Base-by-base conservation (phyloP, 2,797 vertebrate genomes). In the Ibycter americanus region DNA sequence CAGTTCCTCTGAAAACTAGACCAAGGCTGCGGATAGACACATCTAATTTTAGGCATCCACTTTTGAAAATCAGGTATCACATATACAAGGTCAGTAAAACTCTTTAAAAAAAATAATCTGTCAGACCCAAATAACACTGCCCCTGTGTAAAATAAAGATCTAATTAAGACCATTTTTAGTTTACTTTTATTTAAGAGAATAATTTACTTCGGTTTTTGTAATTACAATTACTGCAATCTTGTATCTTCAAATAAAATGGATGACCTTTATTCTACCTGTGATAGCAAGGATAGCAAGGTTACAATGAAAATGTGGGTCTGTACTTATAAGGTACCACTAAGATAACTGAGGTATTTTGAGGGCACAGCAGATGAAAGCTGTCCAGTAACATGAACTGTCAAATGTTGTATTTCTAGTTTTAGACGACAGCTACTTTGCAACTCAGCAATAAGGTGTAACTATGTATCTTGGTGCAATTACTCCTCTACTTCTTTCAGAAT, bases 1-100 rank as follows among this genome's bases (percentile, higher is more conserved):
- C 77, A 90, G 77, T 85, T 92, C 77, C 93, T 87, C 63, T 80
- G 67, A 90, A 93, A 94, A 92, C 63, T 54, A 85, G 93, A 94
- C 74, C 90, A 94, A 94, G 74, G 89, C 83, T 82, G 90, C 38
- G 44, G 54, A 73, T 2, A 83, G 26, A 87, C 14, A 70, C 16
- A 87, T 62, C 88, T 94, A 93, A 94, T 95, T 95, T 95, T 96
- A 97, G 89, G 25, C n/a, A 89, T 12, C 23, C 31, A 77, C 47
- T 92, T 85, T 42, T 32, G 27, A 87, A 94, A 89, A 91, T 65
- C 72, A 78, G 76, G 44, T 94, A 78, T 92, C 80, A 79, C 38
- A 19, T 29, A 76, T 2, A 91, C 12, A 66, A 29, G 38, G 66
- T 77, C 90, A 82, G 25, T 40, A 66, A 42, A 93, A 90, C n/a